These are phyloP conservation scores for Serilophus lunatus DNA, from an alignment of 2,113 vertebrate species.

Conservation along the genomic window DNA sequence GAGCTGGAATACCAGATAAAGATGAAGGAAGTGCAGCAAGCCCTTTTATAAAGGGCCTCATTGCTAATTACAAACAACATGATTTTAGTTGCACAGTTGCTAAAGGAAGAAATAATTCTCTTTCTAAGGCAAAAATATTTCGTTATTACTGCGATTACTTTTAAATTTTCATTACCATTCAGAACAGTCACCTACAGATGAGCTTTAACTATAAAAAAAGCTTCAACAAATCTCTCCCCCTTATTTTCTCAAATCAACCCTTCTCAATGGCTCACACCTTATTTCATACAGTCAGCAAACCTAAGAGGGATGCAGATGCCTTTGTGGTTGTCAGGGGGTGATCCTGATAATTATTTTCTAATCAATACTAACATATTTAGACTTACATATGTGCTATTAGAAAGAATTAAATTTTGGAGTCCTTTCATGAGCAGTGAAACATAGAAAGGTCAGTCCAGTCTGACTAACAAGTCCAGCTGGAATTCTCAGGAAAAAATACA, in stretches of 20 bases:
- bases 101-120: background rate
- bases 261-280: background rate
- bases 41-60: background rate
- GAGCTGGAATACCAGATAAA: background rate
- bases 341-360: background rate
- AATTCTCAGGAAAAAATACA: background rate
- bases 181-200: background rate
- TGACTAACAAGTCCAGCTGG: rapidly evolving
- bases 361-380: background rate
- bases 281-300: background rate
- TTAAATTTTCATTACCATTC: background rate
- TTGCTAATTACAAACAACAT: background rate
- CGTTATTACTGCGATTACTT: background rate
- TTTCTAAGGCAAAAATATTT: background rate
- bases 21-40: background rate
- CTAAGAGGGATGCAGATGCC: background rate
- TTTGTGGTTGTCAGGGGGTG: background rate
- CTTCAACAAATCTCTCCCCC: background rate
- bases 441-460: background rate
- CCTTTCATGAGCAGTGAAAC: background rate
- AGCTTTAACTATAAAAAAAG: background rate
- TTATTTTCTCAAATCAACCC: background rate
- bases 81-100: background rate
- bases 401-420: background rate
- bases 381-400: background rate